Evolutionary conservation across 2,888 invertebrate genomes (phyloP).

Genomic region (Trachelus troglodyta): DNA sequence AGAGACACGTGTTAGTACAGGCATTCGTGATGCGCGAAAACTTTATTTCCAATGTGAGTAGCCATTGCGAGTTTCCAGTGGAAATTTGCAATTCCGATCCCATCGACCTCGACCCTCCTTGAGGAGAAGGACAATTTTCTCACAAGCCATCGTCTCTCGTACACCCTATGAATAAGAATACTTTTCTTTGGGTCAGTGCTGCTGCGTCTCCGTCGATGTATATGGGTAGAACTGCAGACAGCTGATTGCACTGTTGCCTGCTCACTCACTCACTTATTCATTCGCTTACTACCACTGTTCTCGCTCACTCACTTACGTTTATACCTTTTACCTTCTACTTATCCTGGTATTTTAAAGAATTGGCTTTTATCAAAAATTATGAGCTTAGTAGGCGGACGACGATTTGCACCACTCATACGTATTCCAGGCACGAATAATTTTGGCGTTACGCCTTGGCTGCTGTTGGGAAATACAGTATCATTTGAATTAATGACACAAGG

Average conservation of each 20-base stretch:
- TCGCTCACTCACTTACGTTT: background rate
- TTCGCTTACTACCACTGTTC: background rate
- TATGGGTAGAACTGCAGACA: background rate
- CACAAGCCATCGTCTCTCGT: background rate
- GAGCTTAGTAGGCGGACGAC: background rate
- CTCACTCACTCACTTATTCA: background rate
- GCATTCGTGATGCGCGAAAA: background rate
- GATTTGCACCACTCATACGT: background rate
- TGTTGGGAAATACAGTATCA: background rate
- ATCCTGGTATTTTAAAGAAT: background rate
- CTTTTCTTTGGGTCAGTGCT: background rate
- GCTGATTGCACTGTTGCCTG: background rate
- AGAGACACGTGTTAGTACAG: background rate
- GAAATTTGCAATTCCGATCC: conserved; percentile 48
- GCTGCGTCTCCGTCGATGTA: background rate
- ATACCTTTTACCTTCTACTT: background rate
- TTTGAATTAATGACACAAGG: background rate
- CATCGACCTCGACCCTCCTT: conserved; percentile 37
- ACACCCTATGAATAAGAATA: background rate
- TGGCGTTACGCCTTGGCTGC: background rate
- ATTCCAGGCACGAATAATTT: background rate
- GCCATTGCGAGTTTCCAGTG: background rate
- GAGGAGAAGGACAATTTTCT: conserved; percentile 1
- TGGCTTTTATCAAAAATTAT: background rate
- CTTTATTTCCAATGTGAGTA: background rate